Conservation (phyloP, 2,888 invertebrate genomes). For the Drosophila pseudotalamancana region DNA sequence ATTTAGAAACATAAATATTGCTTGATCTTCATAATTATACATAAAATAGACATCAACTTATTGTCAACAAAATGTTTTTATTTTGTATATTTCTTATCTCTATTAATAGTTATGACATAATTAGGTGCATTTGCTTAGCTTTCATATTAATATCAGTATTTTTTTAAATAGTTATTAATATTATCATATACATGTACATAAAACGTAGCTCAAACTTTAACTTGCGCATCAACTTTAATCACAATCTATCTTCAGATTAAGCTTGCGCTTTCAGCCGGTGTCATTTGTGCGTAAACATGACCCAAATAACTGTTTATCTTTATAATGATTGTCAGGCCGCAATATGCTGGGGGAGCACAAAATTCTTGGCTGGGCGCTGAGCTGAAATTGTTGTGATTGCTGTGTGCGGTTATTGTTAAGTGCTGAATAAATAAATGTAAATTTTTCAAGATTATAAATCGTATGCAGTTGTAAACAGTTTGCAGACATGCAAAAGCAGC, state of each 20-base stretch:
- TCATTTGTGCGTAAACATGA: conserved; percentile 4
- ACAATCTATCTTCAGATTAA: neutral
- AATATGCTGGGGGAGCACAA: neutral
- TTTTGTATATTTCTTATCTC: too few relatives aligned
- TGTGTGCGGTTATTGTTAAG: conserved; percentile 55
- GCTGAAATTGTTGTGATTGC: conserved; percentile 49
- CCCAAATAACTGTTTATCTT: conserved; percentile 20
- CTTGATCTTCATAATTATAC: too few relatives aligned
- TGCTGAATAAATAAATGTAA: conserved; percentile 77
- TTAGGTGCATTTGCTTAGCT: too few relatives aligned
- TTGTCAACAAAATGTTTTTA: too few relatives aligned
- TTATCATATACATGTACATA: too few relatives aligned
- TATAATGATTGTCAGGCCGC: conserved; percentile 30
- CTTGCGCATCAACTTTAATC: too few relatives aligned
- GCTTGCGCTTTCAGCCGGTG: conserved; percentile 4
- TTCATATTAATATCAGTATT: too few relatives aligned
- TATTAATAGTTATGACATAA: too few relatives aligned
- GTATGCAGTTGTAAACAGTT: conserved; percentile 78
- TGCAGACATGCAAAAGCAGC: conserved; percentile 38
- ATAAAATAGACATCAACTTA: too few relatives aligned
- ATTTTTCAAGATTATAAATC: conserved; percentile 78
- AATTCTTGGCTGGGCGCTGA: neutral
- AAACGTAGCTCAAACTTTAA: too few relatives aligned
- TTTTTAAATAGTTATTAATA: too few relatives aligned
- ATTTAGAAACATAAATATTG: too few relatives aligned